Conservation (phyloP, 2,797 vertebrate genomes). For the Orientallactaga sibirica region DNA sequence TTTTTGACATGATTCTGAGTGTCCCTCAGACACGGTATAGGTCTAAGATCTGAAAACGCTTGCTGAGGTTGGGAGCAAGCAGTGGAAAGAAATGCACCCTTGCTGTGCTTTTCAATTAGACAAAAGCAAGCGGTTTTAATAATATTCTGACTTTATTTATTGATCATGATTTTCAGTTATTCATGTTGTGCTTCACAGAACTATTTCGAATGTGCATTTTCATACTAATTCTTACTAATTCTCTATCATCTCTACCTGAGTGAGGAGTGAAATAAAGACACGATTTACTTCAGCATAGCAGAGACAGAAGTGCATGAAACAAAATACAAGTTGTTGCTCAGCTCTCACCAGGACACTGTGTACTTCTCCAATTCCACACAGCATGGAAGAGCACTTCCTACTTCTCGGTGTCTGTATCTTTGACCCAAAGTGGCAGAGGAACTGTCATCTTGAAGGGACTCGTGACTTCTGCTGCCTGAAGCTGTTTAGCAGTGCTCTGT, state of each 20-base stretch:
- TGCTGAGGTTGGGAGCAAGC: not conserved
- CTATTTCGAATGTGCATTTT: not conserved
- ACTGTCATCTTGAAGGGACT: not conserved
- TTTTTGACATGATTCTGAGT: too few relatives aligned
- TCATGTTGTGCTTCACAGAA: not conserved
- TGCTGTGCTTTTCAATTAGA: not conserved
- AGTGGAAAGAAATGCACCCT: not conserved
- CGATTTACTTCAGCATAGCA: not conserved
- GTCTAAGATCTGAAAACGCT: not conserved
- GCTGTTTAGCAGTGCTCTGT: not conserved
- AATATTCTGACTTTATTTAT: not conserved
- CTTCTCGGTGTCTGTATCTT: not conserved
- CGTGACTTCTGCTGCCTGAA: not conserved
- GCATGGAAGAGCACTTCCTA: not conserved
- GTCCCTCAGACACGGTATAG: not conserved
- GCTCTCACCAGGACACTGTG: accelerated
- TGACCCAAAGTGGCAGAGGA: not conserved
- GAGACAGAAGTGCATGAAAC: not conserved
- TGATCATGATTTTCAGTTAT: not conserved
- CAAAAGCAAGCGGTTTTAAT: not conserved
- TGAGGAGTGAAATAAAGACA: not conserved
- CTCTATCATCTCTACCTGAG: not conserved
- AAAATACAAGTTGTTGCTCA: not conserved
- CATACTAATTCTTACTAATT: not conserved
- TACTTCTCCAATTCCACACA: not conserved